A percentile compares a stretch with the other conserved stretches of the same genome.
phyloP scores from a whole-genome alignment of 2,888 invertebrate genomes.

The Dascillus cervinus region DNA sequence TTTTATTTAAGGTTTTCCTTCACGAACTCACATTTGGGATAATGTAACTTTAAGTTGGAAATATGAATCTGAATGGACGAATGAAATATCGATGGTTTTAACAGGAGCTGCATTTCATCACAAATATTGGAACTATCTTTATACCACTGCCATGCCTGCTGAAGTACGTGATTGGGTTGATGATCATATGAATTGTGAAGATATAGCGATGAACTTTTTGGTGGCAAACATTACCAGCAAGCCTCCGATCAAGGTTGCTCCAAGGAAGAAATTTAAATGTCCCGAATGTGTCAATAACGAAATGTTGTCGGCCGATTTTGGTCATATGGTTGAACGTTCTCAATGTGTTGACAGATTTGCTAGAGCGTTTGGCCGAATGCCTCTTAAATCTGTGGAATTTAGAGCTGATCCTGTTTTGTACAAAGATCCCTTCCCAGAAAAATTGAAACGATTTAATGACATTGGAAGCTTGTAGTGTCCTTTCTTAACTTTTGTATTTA shows the following conservation, averaged over 20 bases:
- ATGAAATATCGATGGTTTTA: constrained; percentile 90
- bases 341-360: constrained; percentile 76
- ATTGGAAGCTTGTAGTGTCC: constrained; percentile 71
- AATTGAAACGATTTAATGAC: constrained; percentile 79
- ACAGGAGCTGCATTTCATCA: constrained; percentile 97
- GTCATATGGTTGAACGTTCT: constrained; percentile 89
- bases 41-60: constrained; percentile 79
- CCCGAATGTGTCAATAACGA: constrained; percentile 90
- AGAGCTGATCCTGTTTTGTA: constrained; percentile 92
- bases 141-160: constrained; percentile 80
- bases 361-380: constrained; percentile 77
- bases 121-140: constrained; percentile 93
- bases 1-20: constrained; percentile 68
- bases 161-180: constrained; percentile 87
- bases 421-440: constrained; percentile 75
- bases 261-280: constrained; percentile 94
- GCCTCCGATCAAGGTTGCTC: constrained; percentile 90
- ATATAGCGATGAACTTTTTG: constrained; percentile 96
- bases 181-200: constrained; percentile 94
- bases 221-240: constrained; percentile 90
- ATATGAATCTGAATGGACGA: constrained; percentile 97
- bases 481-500: no score
- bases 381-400: constrained; percentile 82
- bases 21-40: constrained; percentile 90
- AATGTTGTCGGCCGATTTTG: constrained; percentile 86